Conservation (phyloP, 2,888 invertebrate genomes). For the Caenorhabditis zanzibari region DNA sequence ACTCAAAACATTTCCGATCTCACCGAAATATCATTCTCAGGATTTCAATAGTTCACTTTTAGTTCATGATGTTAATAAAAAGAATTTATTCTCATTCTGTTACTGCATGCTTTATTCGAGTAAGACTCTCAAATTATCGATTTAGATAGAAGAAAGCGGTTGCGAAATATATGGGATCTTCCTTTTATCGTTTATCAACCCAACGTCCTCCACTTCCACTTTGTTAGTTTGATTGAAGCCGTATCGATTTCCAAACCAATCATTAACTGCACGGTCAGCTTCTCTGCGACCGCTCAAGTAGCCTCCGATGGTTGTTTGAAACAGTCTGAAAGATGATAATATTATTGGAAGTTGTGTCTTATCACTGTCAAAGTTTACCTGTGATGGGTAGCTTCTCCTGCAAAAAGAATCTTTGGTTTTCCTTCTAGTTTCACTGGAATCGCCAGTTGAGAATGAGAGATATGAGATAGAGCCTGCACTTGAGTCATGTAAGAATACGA, state of each 20-base stretch:
- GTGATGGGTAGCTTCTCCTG: constrained; percentile 81
- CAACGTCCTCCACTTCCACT: constrained; percentile 1
- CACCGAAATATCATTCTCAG: constrained; percentile 31
- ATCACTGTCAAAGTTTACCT: constrained; percentile 54
- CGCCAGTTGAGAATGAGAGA: constrained; percentile 71
- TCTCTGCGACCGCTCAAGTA: constrained; percentile 78
- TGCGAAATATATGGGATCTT: constrained; percentile 21
- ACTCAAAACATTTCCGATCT: constrained; percentile 26
- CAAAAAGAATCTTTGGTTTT: constrained; percentile 75
- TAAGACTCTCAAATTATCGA: constrained; percentile 22
- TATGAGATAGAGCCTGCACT: constrained; percentile 70
- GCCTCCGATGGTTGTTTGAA: constrained; percentile 81
- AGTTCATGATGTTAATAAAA: constrained; percentile 27
- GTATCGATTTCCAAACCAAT: constrained; percentile 49
- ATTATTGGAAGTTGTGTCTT: background rate
- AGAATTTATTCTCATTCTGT: background rate
- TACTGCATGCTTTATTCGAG: constrained; percentile 10
- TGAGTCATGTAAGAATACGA: constrained; percentile 78
- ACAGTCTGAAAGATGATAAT: constrained; percentile 71
- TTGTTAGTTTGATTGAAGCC: constrained; percentile 9
- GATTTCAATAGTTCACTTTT: constrained; percentile 23
- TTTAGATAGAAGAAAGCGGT: constrained; percentile 30
- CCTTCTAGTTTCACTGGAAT: constrained; percentile 75
- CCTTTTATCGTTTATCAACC: constrained; percentile 17
- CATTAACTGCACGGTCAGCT: constrained; percentile 69